A percentile compares a stretch with the other conserved stretches of the same genome.
Conservation (phyloP, 2,888 invertebrate genomes). For the Habroteleia sp. region DNA sequence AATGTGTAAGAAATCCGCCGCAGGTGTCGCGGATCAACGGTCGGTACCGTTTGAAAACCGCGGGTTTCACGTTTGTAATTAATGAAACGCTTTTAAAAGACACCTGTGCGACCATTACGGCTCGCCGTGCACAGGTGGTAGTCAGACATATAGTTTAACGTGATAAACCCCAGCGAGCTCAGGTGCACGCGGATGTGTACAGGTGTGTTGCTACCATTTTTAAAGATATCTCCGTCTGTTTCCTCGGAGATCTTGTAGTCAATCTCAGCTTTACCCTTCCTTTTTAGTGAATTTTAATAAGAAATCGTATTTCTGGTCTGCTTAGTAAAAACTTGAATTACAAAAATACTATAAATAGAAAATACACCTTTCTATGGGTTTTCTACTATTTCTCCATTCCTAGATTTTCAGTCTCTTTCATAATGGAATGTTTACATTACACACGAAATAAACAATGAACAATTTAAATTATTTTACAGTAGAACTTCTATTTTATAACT, state of each 20-base stretch:
- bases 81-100: constrained; percentile 62
- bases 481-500: too few relatives aligned
- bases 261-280: constrained; percentile 4
- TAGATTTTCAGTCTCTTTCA: too few relatives aligned
- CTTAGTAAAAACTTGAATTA: too few relatives aligned
- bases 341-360: too few relatives aligned
- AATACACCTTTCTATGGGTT: too few relatives aligned
- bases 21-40: constrained; percentile 53
- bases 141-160: constrained; percentile 52
- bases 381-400: too few relatives aligned
- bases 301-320: too few relatives aligned
- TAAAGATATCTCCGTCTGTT: constrained; percentile 16
- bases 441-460: too few relatives aligned
- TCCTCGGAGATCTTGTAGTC: constrained; percentile 11
- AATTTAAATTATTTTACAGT: too few relatives aligned
- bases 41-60: constrained; percentile 61
- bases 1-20: constrained; percentile 45
- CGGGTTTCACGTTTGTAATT: constrained; percentile 60
- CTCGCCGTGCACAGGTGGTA: constrained; percentile 56
- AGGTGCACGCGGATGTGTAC: constrained; percentile 53
- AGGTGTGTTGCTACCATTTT: constrained; percentile 34
- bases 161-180: constrained; percentile 58
- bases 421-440: too few relatives aligned
- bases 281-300: too few relatives aligned
- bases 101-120: constrained; percentile 59